Evolutionary conservation across 2,113 vertebrate species (phyloP).

Genomic region (Aphelocoma coerulescens): DNA sequence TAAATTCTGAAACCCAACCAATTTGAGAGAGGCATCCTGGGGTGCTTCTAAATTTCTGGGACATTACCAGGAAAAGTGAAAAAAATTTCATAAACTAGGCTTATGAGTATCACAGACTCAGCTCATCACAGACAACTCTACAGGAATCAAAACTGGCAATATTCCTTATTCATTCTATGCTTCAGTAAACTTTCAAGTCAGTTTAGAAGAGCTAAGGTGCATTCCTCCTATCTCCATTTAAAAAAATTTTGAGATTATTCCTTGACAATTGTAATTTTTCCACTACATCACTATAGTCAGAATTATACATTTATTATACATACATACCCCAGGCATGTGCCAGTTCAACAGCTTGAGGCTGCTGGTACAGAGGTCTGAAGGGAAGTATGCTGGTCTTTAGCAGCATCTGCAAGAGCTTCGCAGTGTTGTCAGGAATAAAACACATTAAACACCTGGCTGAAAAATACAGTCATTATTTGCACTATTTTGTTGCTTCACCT

Average conservation of each 20-base stretch:
- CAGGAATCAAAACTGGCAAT: not conserved
- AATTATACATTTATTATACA: not conserved
- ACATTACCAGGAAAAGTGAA: not conserved
- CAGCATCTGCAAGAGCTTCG: rapidly evolving
- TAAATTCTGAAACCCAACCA: not conserved
- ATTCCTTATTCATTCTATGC: not conserved
- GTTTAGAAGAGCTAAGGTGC: not conserved
- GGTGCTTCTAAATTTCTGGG: not conserved
- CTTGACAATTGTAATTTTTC: not conserved
- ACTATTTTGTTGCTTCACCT: not conserved
- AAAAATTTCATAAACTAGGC: not conserved
- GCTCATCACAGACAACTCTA: not conserved
- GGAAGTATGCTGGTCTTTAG: not conserved
- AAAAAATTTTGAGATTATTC: not conserved
- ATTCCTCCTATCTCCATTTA: not conserved
- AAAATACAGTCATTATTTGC: not conserved
- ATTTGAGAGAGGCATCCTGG: not conserved
- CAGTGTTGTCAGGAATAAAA: not conserved
- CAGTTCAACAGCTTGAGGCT: not conserved
- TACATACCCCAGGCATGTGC: not conserved
- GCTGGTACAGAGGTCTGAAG: not conserved
- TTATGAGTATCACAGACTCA: not conserved
- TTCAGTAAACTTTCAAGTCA: not conserved
- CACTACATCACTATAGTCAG: not conserved
- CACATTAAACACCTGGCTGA: not conserved